A percentile compares a stretch with the other conserved stretches of the same genome.
phyloP scores from a whole-genome alignment of 37 sponge, comb jelly and placozoan species.

The Petrosia ficiformis region DNA sequence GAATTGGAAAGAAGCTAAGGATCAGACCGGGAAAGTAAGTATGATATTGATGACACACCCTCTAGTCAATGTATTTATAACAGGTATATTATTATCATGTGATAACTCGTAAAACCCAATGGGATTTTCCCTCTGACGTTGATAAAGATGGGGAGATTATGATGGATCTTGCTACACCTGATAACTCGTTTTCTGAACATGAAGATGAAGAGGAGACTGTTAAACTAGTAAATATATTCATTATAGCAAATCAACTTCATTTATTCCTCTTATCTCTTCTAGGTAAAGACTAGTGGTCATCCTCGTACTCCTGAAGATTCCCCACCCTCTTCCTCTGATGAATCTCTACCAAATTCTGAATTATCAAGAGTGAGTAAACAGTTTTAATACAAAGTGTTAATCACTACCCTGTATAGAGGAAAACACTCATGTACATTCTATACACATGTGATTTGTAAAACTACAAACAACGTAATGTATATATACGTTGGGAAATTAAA shows the following conservation, averaged over 20 bases:
- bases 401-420: not conserved
- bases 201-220: constrained; percentile 9
- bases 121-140: constrained; percentile 56
- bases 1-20: constrained; percentile 61
- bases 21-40: constrained; percentile 20
- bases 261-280: not conserved
- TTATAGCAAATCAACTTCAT: not conserved
- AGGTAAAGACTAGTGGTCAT: not conserved
- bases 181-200: not conserved
- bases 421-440: not conserved
- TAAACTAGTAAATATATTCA: not conserved
- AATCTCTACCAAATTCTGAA: too few species aligned
- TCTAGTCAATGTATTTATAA: not conserved
- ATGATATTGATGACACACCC: not conserved
- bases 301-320: constrained; percentile 42
- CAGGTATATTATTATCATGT: constrained; percentile 69
- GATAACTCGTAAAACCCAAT: constrained; percentile 73
- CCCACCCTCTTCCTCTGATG: constrained; percentile 1
- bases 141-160: constrained; percentile 34
- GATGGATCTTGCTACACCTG: constrained; percentile 37
- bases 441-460: not conserved
- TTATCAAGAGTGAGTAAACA: too few species aligned
- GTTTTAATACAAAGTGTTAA: too few species aligned
- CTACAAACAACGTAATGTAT: too few species aligned
- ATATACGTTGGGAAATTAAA: too few species aligned